Percentiles rank a stretch among this genome's conserved stretches.
These are phyloP conservation scores for Etia nguti DNA, from an alignment of 2,113 vertebrate species.

Conservation along the genomic window DNA sequence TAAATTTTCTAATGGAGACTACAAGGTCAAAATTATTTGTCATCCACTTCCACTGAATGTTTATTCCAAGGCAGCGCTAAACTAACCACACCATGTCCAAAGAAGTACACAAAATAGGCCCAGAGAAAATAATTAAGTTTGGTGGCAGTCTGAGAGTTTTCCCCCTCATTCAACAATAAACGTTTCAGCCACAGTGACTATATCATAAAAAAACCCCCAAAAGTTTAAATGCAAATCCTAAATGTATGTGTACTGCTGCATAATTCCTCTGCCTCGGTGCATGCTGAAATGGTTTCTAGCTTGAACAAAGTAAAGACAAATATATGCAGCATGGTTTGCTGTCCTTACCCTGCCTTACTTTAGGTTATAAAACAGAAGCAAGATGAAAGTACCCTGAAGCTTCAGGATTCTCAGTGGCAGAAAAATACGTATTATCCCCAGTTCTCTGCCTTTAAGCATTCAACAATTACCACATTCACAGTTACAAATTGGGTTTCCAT, in stretches of 20 bases:
- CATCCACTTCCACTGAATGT: background rate
- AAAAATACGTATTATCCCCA: background rate
- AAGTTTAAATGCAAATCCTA: background rate
- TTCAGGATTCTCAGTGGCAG: background rate
- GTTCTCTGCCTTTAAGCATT: background rate
- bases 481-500: background rate
- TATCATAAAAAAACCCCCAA: background rate
- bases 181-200: background rate
- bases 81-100: background rate
- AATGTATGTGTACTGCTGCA: background rate
- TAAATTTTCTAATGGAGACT: background rate
- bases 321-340: background rate
- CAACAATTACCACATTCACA: background rate
- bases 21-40: background rate
- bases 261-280: background rate
- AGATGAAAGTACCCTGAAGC: background rate
- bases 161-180: background rate
- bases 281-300: background rate
- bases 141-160: background rate
- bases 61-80: background rate
- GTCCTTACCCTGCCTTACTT: background rate
- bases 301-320: background rate
- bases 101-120: background rate
- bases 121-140: background rate
- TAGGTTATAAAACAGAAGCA: background rate